A percentile compares a stretch with the other conserved stretches of the same genome.
phyloP scores from a whole-genome alignment of 2,888 invertebrate genomes.

The Aphrophora alni region DNA sequence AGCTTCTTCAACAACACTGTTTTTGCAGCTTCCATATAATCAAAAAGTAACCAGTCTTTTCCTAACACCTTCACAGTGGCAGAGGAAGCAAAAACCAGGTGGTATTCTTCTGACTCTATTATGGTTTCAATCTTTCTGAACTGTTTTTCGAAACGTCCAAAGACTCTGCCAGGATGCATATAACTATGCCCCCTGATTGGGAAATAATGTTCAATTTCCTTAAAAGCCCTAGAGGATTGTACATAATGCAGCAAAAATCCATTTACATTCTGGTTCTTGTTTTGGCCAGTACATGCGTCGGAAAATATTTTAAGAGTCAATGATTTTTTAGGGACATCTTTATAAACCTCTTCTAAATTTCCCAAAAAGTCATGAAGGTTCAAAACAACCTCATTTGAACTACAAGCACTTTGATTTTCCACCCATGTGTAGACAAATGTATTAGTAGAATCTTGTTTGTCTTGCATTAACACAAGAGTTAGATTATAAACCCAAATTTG shows the following conservation, averaged over 20 bases:
- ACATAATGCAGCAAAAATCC: constrained; percentile 15
- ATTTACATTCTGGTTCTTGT: constrained; percentile 28
- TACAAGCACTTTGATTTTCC: too few relatives aligned
- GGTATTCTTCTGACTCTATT: constrained; percentile 28
- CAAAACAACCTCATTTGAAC: too few relatives aligned
- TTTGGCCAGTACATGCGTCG: constrained; percentile 26
- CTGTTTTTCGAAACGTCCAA: constrained; percentile 25
- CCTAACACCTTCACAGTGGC: constrained; percentile 21
- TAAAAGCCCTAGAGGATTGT: constrained; percentile 28
- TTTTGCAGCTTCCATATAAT: too few relatives aligned
- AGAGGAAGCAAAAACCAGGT: constrained; percentile 13
- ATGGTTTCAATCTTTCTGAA: constrained; percentile 30
- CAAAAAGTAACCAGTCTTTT: too few relatives aligned
- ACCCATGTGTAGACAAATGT: too few relatives aligned
- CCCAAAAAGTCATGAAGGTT: too few relatives aligned
- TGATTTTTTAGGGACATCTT: too few relatives aligned
- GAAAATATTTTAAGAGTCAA: constrained; percentile 21
- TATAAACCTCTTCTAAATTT: too few relatives aligned
- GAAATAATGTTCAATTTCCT: constrained; percentile 7
- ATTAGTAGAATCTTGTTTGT: too few relatives aligned
- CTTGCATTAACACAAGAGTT: too few relatives aligned
- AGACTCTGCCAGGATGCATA: constrained; percentile 33
- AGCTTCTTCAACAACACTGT: too few relatives aligned
- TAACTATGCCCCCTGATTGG: constrained; percentile 35
- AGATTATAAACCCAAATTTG: too few relatives aligned